Evolutionary conservation across 2,113 vertebrate species (phyloP).

Genomic region (Mystacornis crossleyi): DNA sequence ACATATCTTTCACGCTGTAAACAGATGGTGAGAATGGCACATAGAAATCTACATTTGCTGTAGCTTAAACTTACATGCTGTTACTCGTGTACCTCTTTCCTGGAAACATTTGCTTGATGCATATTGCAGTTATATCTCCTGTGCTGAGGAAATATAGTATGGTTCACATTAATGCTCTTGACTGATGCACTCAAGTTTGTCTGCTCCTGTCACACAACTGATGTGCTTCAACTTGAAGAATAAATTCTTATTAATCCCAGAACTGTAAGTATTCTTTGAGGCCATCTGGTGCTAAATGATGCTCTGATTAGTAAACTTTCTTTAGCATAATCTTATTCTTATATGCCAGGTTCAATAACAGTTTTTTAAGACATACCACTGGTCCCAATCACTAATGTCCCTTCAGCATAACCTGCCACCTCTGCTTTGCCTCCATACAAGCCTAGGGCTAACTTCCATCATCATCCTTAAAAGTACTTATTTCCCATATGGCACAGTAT

Average conservation of each 20-base stretch:
- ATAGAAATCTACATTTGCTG: background rate
- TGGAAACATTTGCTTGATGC: background rate
- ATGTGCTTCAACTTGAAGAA: background rate
- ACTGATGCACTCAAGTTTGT: background rate
- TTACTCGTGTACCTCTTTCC: background rate
- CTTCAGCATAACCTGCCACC: background rate
- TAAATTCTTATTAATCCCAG: background rate
- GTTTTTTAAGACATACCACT: background rate
- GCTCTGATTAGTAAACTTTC: background rate
- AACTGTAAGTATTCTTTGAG: background rate
- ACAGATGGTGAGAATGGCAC: background rate
- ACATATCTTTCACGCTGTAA: background rate
- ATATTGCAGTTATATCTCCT: background rate
- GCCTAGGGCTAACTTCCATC: background rate
- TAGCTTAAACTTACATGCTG: background rate
- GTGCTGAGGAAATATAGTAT: background rate
- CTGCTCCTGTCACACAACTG: background rate
- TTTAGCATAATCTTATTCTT: background rate
- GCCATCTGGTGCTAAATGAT: background rate
- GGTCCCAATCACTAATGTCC: background rate
- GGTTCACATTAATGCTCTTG: background rate
- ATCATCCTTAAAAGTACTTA: background rate
- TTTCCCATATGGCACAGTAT: background rate
- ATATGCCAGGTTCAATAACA: background rate
- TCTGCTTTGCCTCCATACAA: background rate